Percentiles rank a stretch among this genome's conserved stretches.
Evolutionary conservation across 2,888 invertebrate genomes (phyloP).

Genomic region (Chloroclysta siterata): DNA sequence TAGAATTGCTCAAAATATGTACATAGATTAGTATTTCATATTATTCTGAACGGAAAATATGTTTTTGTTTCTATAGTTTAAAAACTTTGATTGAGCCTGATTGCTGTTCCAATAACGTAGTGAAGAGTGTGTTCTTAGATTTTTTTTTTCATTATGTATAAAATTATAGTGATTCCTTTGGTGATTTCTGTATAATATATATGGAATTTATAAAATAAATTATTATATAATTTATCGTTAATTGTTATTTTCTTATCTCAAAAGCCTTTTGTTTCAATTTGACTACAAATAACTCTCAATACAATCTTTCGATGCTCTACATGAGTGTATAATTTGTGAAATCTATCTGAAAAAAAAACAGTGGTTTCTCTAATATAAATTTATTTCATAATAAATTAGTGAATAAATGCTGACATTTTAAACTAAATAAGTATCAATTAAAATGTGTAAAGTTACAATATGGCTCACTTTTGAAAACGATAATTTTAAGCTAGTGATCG

Average conservation of each 20-base stretch:
- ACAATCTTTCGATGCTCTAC: too few species aligned
- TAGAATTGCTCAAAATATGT: too few species aligned
- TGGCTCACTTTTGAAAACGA: conserved; percentile 41
- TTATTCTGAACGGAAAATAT: too few species aligned
- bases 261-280: neutral
- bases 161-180: conserved; percentile 29
- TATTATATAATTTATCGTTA: neutral
- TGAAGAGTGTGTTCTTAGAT: too few species aligned
- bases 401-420: conserved; percentile 62
- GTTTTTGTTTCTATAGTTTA: too few species aligned
- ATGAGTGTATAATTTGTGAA: neutral
- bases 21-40: too few species aligned
- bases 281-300: too few species aligned
- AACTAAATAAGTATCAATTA: conserved; percentile 51
- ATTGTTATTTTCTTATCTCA: neutral
- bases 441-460: conserved; percentile 35
- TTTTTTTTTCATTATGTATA: neutral
- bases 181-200: conserved; percentile 49
- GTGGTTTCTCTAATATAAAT: conserved; percentile 41
- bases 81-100: too few species aligned
- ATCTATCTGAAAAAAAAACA: neutral
- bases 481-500: conserved; percentile 10
- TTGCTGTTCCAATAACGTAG: too few species aligned
- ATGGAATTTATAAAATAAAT: conserved; percentile 41
- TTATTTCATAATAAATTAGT: conserved; percentile 62